phyloP scores from a whole-genome alignment of 2,888 invertebrate species.

The Alcis repandata region DNA sequence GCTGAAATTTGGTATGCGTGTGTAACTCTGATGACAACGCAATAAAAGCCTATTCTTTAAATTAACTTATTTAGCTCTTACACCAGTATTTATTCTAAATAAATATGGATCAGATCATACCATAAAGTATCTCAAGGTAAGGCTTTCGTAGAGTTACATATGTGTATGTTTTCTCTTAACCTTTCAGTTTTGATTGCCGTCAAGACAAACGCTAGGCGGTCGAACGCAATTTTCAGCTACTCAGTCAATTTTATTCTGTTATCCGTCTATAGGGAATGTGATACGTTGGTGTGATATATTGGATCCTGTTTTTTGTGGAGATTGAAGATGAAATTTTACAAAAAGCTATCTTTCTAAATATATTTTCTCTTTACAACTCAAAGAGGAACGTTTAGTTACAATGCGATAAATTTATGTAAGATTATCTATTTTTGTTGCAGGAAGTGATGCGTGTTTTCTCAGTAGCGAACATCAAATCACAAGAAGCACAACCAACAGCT shows the following conservation, averaged over 20 bases:
- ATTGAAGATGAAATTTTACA: not conserved
- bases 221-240: conserved; percentile 57
- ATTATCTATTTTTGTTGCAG: conserved; percentile 58
- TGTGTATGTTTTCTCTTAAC: not conserved
- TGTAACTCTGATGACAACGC: too few species aligned
- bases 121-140: not conserved
- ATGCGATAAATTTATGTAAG: not conserved
- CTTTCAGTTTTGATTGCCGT: not conserved
- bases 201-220: conserved; percentile 37
- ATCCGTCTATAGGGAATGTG: conserved; percentile 52
- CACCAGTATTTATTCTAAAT: too few species aligned
- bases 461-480: conserved; percentile 50
- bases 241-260: conserved; percentile 62
- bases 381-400: too few species aligned
- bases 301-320: not conserved
- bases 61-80: too few species aligned
- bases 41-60: too few species aligned
- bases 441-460: conserved; percentile 63
- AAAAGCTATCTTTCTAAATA: too few species aligned
- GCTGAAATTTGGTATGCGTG: too few species aligned
- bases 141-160: not conserved
- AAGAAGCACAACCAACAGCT: conserved; percentile 58
- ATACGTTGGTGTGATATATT: conserved; percentile 20
- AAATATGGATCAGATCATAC: too few species aligned
- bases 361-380: too few species aligned